Evolutionary conservation across 2,888 invertebrate species (phyloP), one percentile per base, ranked within the genome.

Genomic region (Ectobius pallidus): DNA sequence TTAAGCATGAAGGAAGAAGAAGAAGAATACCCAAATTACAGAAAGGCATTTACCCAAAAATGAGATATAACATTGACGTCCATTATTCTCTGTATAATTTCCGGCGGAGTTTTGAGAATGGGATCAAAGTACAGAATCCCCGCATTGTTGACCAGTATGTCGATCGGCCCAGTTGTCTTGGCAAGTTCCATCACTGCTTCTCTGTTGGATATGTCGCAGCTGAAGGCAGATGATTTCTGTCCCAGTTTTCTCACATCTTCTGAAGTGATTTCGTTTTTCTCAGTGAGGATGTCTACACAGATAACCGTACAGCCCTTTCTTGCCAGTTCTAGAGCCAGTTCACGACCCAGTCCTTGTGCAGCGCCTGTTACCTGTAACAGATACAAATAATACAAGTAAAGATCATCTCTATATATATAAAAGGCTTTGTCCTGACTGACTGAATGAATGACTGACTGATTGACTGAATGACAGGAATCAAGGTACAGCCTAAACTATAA

Each of bases 291-390:
- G 34, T 74, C 74, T n/a, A 71, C 71, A 46, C 68, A 67, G 4
- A 72, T 55, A 22, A 74, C 27, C 11, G 27, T 32, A 42, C 63
- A 58, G 3, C 74, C 74, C 9, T 49, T 68, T 1, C 30, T n/a
- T 2, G 69, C 65, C 14, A 74, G 62, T 20, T 42, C 44, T 42
- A 72, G 49, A 9, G 69, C 69, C 11, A 75, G 30, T 52, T 58
- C 73, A 3, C 71, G 61, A 3, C 75, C 75, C 14, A 75, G 30
- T 7, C 73, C 73, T 11, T 67, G 69, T 20, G 70, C 75, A 2
- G 73, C 39, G 2, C 75, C 75, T 16, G 75, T 75, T 44, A 75
- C 65, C 75, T 75, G 69, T n/a, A n/a, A n/a, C n/a, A n/a, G n/a
- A n/a, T n/a, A n/a, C n/a, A n/a, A n/a, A n/a, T n/a, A n/a, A n/a